Evolutionary conservation across 2,113 vertebrate species (phyloP).

Genomic region (Megatriorchis doriae): DNA sequence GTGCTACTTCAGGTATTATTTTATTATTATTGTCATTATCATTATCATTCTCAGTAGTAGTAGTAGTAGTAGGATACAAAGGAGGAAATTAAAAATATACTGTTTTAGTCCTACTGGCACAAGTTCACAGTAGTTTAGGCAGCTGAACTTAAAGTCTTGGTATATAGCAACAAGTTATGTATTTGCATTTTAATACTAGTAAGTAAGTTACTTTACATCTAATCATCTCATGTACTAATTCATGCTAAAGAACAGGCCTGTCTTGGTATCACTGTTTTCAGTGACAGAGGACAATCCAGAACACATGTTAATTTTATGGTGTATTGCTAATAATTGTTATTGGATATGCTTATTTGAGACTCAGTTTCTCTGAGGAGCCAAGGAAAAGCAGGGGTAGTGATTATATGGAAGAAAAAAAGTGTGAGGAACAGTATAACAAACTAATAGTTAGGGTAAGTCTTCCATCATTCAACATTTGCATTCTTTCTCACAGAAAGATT

Average conservation of each 20-base stretch:
- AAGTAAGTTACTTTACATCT: background rate
- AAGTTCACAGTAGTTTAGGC: background rate
- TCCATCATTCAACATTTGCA: background rate
- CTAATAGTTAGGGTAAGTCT: background rate
- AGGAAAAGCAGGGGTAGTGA: background rate
- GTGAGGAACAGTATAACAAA: background rate
- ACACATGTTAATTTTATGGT: background rate
- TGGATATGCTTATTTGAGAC: background rate
- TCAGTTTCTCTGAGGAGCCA: background rate
- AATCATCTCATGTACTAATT: background rate
- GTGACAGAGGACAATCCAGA: background rate
- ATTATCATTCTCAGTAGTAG: too few species aligned
- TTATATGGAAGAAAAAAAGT: background rate
- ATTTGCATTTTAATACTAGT: background rate
- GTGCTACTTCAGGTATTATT: background rate
- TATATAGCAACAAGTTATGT: background rate
- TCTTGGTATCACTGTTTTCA: background rate
- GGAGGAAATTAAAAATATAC: background rate
- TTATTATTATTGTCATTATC: background rate
- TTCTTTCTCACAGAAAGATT: background rate
- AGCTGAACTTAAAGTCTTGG: background rate
- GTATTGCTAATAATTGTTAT: background rate
- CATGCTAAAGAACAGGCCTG: background rate
- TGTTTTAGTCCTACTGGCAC: background rate
- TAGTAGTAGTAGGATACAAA: background rate